Base-by-base conservation (phyloP, 2,797 vertebrate genomes). In the Coregonus suidteri region DNA sequence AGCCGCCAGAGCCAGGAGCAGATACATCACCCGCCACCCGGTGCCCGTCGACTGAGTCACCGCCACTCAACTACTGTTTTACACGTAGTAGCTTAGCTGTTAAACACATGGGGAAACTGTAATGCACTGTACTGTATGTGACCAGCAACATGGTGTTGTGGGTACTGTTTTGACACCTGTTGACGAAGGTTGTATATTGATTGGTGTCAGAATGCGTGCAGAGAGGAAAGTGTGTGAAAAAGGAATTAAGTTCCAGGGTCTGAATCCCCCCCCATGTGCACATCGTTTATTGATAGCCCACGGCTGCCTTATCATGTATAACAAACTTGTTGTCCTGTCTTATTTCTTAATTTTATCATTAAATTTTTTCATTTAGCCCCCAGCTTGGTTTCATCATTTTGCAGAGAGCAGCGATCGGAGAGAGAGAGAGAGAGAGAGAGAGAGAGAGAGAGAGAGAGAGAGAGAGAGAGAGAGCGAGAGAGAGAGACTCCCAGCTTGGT, bases 341-440 rank as follows among this genome's bases (percentile, higher is more conserved):
- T 79, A 64, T 83, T 82, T 75, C 75, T 85, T 83, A 80, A 82
- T 84, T 80, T 78, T 47, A 11, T 47, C 0, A 47, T 47, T 0
- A 76, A 81, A 81, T 51, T 5, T 56, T 71, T 62, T 18, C 74
- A 75, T 81, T 87, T 82, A 77, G 59, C 79, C 73, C 35, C 78
- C 68, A 73, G 80, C 75, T 51, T 59, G 68, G 75, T 70, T 52
- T 79, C 74, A 35, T 87, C 84, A 86, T 79, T 81, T 74, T 80
- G 62, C 80, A 80, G 74, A 73, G 72, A 82, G 15, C 72, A 75
- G 25, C 69, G 7, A 7, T 9, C 7, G 7, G 41, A 47, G 41
- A 47, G 41, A 11, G 41, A 47, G 7, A 41, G 41, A 47, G 7
- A 2, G 7, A 35, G 35, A 35, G 35, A 35, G 35, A 35, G 35